phyloP scores from a whole-genome alignment of 2,888 invertebrate species.

The Luperina testacea region DNA sequence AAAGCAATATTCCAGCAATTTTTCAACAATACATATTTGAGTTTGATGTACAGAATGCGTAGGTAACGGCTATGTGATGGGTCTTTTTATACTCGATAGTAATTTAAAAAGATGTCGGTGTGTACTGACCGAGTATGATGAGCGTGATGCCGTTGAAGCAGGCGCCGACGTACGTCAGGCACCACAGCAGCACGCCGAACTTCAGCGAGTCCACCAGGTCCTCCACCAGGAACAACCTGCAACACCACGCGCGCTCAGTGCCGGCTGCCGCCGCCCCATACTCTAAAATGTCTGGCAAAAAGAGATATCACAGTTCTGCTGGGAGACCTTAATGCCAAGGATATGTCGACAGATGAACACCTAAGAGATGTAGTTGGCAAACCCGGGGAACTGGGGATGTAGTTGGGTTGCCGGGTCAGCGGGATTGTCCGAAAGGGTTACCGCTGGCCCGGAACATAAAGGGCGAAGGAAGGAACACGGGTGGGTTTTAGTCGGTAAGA shows the following conservation, averaged over 20 bases:
- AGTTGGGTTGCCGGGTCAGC: no score
- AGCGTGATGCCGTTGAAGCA: constrained; percentile 99
- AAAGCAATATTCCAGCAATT: background rate
- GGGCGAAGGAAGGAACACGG: no score
- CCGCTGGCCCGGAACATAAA: no score
- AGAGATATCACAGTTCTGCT: no score
- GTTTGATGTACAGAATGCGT: background rate
- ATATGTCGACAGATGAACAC: no score
- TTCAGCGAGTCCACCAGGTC: constrained; percentile 98
- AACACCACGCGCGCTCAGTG: constrained; percentile 32
- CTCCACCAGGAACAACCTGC: constrained; percentile 97
- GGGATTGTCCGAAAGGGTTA: no score
- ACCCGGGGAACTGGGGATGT: no score
- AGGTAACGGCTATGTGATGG: background rate
- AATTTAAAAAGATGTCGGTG: background rate
- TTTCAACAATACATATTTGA: background rate
- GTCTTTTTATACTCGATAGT: background rate
- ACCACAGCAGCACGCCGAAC: constrained; percentile 98
- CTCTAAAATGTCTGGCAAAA: no score
- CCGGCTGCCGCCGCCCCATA: no score
- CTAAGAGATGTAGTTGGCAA: no score
- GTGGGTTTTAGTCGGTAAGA: no score
- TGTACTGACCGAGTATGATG: constrained; percentile 95
- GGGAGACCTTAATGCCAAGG: no score
- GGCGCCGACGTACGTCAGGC: constrained; percentile 98